Base-by-base conservation (phyloP, 2,113 vertebrate genomes). In the Oryzias celebensis region DNA sequence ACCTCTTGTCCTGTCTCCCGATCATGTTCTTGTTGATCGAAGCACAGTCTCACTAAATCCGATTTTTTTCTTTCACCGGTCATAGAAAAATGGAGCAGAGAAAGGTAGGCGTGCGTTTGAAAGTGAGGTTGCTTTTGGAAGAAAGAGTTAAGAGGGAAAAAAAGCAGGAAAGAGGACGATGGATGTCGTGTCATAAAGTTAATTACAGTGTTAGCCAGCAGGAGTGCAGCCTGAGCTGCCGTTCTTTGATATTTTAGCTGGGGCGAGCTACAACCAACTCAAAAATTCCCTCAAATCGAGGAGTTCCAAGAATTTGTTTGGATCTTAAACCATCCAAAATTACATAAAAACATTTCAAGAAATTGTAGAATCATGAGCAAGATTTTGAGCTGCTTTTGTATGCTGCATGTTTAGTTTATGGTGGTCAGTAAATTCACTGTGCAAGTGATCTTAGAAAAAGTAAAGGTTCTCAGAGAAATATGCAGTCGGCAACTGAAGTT, bases 121-220 rank as follows among this genome's bases (percentile, higher is more conserved):
- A 31, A 62, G 31, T 31, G 16, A 22, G 16, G 0, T 24, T 36
- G 36, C 36, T 12, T 36, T 36, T 23, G 55, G 14, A 46, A 41
- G 31, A 58, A 23, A 36, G 42, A 43, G 41, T 20, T 17, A 65
- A 17, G 41, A 24, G 54, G 18, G 7, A 18, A 36, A 55, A 8
- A 48, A 43, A 41, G 24, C 45, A 17, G 45, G 51, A 24, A 8
- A 63, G 45, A 46, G 50, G 58, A 43, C 47, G 60, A 71, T 66
- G 63, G 62, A 68, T 76, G 65, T 66, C 43, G n/a, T 80, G 77
- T 83, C 77, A 84, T 75, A 22, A 65, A 79, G 82, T 84, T 89
- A 86, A 88, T 89, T 84, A 84, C 77, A 75, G 73, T 22, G 45
- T 75, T 72, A 78, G 74, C 68, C 64, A 71, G 58, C 62, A 28